phyloP scores from a whole-genome alignment of 2,113 vertebrate species.

The Thryonomys swinderianus region DNA sequence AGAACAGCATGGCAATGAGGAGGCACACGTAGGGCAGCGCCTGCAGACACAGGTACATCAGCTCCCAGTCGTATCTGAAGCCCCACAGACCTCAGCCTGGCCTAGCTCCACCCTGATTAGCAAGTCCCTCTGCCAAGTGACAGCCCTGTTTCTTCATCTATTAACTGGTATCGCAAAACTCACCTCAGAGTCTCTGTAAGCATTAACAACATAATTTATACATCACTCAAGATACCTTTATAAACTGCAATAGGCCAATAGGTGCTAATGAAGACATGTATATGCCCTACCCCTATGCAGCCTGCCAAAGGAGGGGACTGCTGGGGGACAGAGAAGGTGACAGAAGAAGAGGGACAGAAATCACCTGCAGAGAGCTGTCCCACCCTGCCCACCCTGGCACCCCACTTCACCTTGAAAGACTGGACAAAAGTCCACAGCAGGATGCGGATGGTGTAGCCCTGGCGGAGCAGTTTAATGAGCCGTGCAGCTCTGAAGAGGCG shows the following conservation, averaged over 20 bases:
- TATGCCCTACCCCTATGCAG: rapidly evolving
- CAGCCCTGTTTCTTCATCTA: neutral
- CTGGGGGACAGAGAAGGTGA: neutral
- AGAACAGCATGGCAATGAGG: slow-evolving; percentile 98
- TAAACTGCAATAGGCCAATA: rapidly evolving
- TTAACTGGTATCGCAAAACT: neutral
- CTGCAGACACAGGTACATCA: slow-evolving; percentile 81
- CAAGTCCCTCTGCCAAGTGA: neutral
- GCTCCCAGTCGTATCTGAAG: neutral
- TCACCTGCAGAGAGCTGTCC: neutral
- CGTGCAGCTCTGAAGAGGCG: slow-evolving; percentile 95
- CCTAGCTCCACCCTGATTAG: neutral
- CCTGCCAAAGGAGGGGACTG: neutral
- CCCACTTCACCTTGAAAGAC: slow-evolving; percentile 94
- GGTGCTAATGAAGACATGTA: neutral
- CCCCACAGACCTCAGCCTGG: neutral
- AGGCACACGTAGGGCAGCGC: slow-evolving; percentile 98
- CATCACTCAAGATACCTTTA: neutral
- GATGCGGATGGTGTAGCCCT: slow-evolving; percentile 98
- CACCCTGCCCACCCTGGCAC: too few species aligned
- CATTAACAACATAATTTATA: rapidly evolving
- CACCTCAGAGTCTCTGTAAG: neutral
- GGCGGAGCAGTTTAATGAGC: slow-evolving; percentile 96
- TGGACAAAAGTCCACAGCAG: slow-evolving; percentile 98
- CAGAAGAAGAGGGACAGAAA: neutral